Percentiles rank a stretch among this genome's conserved stretches.
phyloP scores from a whole-genome alignment of 2,888 invertebrate species.

The Sarcophaga carnaria region DNA sequence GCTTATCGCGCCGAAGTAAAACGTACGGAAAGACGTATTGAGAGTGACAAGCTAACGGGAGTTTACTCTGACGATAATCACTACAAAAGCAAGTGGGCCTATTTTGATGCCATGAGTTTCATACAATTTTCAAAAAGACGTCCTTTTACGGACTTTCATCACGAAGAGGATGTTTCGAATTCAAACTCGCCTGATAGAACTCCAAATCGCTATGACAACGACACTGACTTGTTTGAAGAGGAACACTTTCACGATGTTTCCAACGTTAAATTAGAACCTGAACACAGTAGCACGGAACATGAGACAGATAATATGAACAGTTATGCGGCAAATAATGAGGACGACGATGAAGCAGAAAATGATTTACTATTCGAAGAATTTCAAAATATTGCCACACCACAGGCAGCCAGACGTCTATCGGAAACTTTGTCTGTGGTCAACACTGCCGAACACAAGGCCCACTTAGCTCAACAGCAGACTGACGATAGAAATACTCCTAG shows the following conservation, averaged over 20 bases:
- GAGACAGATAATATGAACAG: background rate
- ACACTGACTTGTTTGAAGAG: background rate
- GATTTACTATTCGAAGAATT: slow-evolving; percentile 76
- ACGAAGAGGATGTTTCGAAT: background rate
- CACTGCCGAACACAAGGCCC: slow-evolving; percentile 62
- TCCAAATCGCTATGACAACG: background rate
- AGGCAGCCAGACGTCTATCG: slow-evolving; percentile 76
- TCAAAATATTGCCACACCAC: slow-evolving; percentile 76
- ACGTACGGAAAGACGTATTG: slow-evolving; percentile 67
- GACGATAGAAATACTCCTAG: background rate
- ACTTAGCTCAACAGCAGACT: background rate
- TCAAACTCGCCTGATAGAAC: slow-evolving; percentile 25
- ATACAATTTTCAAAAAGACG: slow-evolving; percentile 15
- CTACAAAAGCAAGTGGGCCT: slow-evolving; percentile 70
- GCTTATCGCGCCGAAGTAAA: slow-evolving; percentile 72
- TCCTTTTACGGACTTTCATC: background rate
- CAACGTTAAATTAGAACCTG: slow-evolving; percentile 29
- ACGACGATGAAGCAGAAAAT: slow-evolving; percentile 73
- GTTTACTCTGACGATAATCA: slow-evolving; percentile 52
- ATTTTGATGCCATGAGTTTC: slow-evolving; percentile 71
- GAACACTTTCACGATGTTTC: background rate
- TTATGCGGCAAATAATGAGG: slow-evolving; percentile 1
- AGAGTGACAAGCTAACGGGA: slow-evolving; percentile 59
- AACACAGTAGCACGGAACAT: background rate
- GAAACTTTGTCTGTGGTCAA: slow-evolving; percentile 73